phyloP scores from a whole-genome alignment of 2,888 invertebrate species.

The Microdon myrmicae region DNA sequence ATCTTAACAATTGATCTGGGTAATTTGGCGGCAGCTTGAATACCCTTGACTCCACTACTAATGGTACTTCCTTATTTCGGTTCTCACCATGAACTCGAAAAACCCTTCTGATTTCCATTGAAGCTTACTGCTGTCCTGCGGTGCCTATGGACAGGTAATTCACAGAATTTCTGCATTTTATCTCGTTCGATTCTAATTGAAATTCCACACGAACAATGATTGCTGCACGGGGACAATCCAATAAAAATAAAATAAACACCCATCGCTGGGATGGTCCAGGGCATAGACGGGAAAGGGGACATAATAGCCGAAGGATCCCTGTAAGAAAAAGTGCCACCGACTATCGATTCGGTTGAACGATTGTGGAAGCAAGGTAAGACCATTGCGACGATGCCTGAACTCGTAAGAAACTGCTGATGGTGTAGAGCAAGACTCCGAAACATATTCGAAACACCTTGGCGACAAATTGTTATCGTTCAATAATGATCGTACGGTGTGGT shows the following conservation, averaged over 20 bases:
- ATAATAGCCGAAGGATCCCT: conserved; percentile 21
- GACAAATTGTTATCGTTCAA: conserved; percentile 67
- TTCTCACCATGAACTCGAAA: conserved; percentile 17
- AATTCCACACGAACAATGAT: conserved; percentile 51
- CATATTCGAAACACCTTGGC: conserved; percentile 62
- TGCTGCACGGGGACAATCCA: conserved; percentile 36
- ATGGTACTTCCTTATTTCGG: not conserved
- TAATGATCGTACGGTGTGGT: conserved; percentile 49
- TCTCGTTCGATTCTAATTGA: conserved; percentile 51
- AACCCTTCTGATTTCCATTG: conserved; percentile 26
- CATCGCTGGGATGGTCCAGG: not conserved
- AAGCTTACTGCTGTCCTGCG: conserved; percentile 5
- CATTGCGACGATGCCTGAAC: conserved; percentile 33
- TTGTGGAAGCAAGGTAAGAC: no score
- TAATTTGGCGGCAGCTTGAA: conserved; percentile 40
- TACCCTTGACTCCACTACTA: conserved; percentile 32
- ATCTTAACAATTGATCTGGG: conserved; percentile 32
- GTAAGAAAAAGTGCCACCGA: not conserved
- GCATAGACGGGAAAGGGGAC: conserved; percentile 3
- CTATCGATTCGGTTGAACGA: conserved; percentile 23
- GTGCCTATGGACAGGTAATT: conserved; percentile 37
- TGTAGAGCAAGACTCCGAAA: conserved; percentile 46
- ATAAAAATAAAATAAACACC: conserved; percentile 19
- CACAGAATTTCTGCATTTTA: conserved; percentile 47
- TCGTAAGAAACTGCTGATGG: conserved; percentile 23